These are phyloP conservation scores for Eueides isabella DNA, from an alignment of 1,140 invertebrate genomes.

Conservation along the genomic window DNA sequence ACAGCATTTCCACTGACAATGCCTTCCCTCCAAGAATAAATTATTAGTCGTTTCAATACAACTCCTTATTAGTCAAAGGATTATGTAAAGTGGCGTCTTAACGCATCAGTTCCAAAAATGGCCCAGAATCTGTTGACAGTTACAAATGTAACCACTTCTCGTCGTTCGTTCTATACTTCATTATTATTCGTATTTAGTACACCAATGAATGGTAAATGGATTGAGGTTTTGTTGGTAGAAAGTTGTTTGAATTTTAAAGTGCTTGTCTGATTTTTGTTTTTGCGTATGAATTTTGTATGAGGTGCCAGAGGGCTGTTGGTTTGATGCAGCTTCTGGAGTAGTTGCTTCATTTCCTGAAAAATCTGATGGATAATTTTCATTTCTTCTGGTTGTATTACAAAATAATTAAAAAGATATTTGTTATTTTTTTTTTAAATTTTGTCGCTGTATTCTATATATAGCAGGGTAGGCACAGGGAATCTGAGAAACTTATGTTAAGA, in stretches of 20 bases:
- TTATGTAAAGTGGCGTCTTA: slow-evolving; percentile 45
- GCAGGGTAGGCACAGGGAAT: too few species aligned
- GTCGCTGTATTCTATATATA: too few species aligned
- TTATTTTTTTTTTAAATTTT: too few species aligned
- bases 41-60: slow-evolving; percentile 26
- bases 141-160: slow-evolving; percentile 47
- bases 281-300: background rate
- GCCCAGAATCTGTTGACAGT: slow-evolving; percentile 49
- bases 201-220: slow-evolving; percentile 42
- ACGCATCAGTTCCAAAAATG: slow-evolving; percentile 44
- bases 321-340: background rate
- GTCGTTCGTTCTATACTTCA: slow-evolving; percentile 29
- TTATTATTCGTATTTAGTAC: slow-evolving; percentile 47
- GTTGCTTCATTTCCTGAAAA: background rate
- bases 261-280: background rate
- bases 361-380: background rate
- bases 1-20: background rate
- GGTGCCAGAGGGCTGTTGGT: background rate
- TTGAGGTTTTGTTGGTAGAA: slow-evolving; percentile 34
- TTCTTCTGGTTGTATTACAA: too few species aligned
- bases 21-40: slow-evolving; percentile 26
- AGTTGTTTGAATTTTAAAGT: slow-evolving; percentile 18
- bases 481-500: too few species aligned
- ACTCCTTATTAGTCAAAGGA: slow-evolving; percentile 43
- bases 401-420: too few species aligned